phyloP scores from a whole-genome alignment of 2,797 vertebrate genomes.

The Rhynchotus rufescens region DNA sequence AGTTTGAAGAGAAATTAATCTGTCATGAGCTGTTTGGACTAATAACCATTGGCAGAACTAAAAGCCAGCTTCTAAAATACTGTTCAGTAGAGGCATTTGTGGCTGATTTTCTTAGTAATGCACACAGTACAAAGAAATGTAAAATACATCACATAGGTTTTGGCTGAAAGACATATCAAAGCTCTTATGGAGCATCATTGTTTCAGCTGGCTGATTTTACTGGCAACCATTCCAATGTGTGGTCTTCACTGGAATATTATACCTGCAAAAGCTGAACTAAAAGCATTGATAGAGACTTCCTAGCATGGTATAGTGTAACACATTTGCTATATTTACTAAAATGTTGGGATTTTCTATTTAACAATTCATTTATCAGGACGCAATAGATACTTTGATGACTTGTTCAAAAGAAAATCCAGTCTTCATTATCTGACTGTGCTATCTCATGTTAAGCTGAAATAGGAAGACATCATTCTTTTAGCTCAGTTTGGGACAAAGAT shows the following conservation, averaged over 20 bases:
- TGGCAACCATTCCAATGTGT: neutral
- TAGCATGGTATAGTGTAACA: neutral
- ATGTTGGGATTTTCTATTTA: neutral
- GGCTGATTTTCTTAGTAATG: neutral
- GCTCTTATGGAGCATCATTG: rapidly evolving
- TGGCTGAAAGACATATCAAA: neutral
- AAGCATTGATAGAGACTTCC: neutral
- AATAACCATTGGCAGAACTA: slow-evolving; percentile 1
- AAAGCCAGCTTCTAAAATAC: slow-evolving; percentile 39
- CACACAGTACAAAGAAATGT: neutral
- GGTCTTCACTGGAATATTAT: neutral
- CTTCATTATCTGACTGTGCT: neutral
- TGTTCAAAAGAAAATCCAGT: slow-evolving; percentile 3
- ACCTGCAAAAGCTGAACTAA: neutral
- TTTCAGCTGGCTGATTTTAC: neutral
- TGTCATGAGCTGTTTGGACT: slow-evolving; percentile 37
- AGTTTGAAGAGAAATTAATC: slow-evolving; percentile 40
- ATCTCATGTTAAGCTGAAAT: neutral
- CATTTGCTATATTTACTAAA: slow-evolving; percentile 4
- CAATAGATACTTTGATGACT: neutral
- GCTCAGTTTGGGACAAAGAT: neutral
- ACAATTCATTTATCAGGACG: neutral
- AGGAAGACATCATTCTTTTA: slow-evolving; percentile 34
- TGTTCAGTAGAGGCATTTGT: neutral
- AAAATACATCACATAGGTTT: neutral